Evolutionary conservation across 2,113 vertebrate genomes (phyloP).

Genomic region (Heptranchias perlo): DNA sequence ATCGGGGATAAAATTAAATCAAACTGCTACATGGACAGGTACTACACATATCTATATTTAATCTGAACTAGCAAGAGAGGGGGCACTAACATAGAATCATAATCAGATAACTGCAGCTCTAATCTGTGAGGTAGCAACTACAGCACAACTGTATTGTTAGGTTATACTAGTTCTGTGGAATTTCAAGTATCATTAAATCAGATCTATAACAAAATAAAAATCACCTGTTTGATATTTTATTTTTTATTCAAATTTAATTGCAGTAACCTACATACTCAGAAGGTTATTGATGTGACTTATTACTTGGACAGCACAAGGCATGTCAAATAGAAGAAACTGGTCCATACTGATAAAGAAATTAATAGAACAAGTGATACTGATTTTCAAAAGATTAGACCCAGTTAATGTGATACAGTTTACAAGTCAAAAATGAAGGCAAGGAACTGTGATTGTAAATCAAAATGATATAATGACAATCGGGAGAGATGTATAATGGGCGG

Average conservation of each 20-base stretch:
- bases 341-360: neutral
- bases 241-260: neutral
- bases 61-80: neutral
- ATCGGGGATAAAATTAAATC: neutral
- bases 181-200: neutral
- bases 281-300: neutral
- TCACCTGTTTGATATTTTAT: neutral
- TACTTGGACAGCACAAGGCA: neutral
- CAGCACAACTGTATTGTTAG: neutral
- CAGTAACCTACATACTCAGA: neutral
- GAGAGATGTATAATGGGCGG: neutral
- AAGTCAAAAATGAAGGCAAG: neutral
- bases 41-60: too few species aligned
- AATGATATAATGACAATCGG: neutral
- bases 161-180: neutral
- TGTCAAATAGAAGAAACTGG: neutral
- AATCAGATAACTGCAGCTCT: neutral
- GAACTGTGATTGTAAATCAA: neutral
- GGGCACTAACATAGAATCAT: neutral
- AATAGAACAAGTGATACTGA: neutral
- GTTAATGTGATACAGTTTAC: neutral
- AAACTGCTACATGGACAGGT: neutral
- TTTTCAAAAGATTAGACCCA: neutral
- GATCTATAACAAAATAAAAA: neutral
- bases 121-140: neutral